Base-by-base conservation (phyloP, 1,140 invertebrate species). In the Saxidomus purpurata region DNA sequence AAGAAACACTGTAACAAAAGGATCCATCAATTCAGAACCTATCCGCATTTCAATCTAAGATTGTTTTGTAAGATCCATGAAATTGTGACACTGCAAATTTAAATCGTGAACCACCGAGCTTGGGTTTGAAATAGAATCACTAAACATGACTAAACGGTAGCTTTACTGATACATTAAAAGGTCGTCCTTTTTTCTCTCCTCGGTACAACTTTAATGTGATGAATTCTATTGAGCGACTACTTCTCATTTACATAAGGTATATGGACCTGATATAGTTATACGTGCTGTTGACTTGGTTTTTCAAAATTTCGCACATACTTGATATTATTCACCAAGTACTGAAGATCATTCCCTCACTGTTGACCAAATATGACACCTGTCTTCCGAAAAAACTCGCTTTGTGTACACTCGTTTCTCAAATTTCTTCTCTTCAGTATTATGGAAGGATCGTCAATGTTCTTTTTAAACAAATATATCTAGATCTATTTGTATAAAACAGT, bases 281-380 rank as follows among this genome's bases (percentile, higher is more conserved):
- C 81, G 81, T 83, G 81, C 81, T 43, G 81, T 83, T 83, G 59
- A 83, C 81, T 67, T 4, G 81, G 38, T 83, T 34, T 69, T 83
- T 83, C 31, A 59, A 49, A 47, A 40, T 83, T 40, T 83, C 81
- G 15, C 81, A 83, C 81, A 63, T 83, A 83, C 81, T 83, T 83
- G 81, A 28, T 59, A 83, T 36, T 63, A 25, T 69, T 69, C 40
- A 59, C 25, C 34, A 55, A 69, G 61, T n/a, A 52, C 11, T 77
- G 71, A 77, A 77, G 40, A 77, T 77, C 25, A 52, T 77, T 77
- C 40, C 22, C 40, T 74, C 52, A 49, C 15, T 77, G 74, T 77
- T 52, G 43, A 49, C 40, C 74, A 77, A 31, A 31, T 31, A 3
- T 77, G 38, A 49, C 74, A 77, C 74, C 74, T 49, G 74, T 49